Base-by-base conservation (phyloP, 2,797 vertebrate genomes). In the Scomberomorus guttatus region DNA sequence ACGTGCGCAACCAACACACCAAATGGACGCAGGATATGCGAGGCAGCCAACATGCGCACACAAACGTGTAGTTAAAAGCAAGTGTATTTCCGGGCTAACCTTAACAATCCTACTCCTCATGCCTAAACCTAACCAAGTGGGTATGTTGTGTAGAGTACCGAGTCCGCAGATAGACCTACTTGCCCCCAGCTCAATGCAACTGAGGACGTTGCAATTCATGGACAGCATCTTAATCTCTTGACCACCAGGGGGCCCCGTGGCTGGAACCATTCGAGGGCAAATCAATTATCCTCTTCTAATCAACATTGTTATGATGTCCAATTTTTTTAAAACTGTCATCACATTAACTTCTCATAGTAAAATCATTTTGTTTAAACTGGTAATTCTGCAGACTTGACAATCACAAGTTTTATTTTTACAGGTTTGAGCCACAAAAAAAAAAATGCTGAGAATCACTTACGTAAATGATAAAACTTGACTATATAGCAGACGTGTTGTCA, bases 301-400 rank as follows among this genome's bases (percentile, higher is more conserved):
- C 7, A 14, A 71, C 9, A 67, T 22, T 24, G 9, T 60, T 18
- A n/a, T 22, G 13, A 6, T 18, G 6, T 50, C 6, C 1, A 27
- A 42, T 63, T 13, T 20, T 48, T 48, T 20, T n/a, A 8, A 48
- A 48, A n/a, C 46, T 42, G 12, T 13, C 39, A 42, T 50, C 46
- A 50, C 46, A 50, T 50, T 18, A n/a, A 50, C 5, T 17, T 46
- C 44, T 46, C 5, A 29, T n/a, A 29, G 46, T 37, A 22, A 52
- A 80, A 48, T 39, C n/a, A 5, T 20, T 83, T 82, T 79, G 75
- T 74, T 87, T 75, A 29, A 63, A 77, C 54, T 20, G 51, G 74
- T n/a, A 20, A 66, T 24, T 71, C 13, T 18, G 70, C 27, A 37
- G 9, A 62, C 18, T 17, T 51, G 20, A 77, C 18, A 51, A 37